Evolutionary conservation across 2,113 vertebrate species (phyloP).

Genomic region (Epinephelus lanceolatus): DNA sequence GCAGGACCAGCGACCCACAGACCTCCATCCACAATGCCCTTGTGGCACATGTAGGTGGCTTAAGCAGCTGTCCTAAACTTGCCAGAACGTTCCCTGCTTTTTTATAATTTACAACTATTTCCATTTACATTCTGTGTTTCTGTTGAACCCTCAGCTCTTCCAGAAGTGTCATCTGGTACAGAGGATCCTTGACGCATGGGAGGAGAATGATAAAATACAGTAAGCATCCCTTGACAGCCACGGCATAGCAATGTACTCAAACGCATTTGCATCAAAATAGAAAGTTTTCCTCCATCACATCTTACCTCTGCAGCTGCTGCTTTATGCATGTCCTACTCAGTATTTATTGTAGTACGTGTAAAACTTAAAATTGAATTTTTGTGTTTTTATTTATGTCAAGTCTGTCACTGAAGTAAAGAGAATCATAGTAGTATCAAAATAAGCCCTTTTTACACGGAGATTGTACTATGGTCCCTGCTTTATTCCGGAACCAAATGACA

Average conservation of each 20-base stretch:
- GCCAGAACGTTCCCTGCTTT: not conserved
- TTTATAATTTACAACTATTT: not conserved
- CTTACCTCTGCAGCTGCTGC: not conserved
- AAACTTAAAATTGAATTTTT: not conserved
- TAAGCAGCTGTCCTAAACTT: not conserved
- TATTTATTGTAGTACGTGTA: not conserved
- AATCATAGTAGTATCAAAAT: not conserved
- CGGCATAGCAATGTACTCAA: not conserved
- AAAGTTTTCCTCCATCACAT: not conserved
- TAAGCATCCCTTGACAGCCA: slow-evolving; percentile 72
- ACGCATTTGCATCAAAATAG: not conserved
- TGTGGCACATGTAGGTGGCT: slow-evolving; percentile 89
- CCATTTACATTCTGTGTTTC: not conserved
- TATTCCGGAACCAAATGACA: no score
- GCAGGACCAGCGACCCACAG: slow-evolving; percentile 50
- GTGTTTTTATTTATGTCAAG: not conserved
- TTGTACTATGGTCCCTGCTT: no score
- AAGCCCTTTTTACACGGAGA: no score
- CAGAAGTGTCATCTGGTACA: slow-evolving; percentile 94
- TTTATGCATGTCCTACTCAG: not conserved
- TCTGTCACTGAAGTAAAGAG: not conserved
- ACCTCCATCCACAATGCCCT: slow-evolving; percentile 83
- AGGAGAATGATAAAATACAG: slow-evolving; percentile 96
- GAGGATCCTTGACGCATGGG: slow-evolving; percentile 96
- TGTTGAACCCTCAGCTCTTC: slow-evolving; percentile 87